phyloP scores from a whole-genome alignment of 2,113 vertebrate species.

The Myrmecobius fasciatus region DNA sequence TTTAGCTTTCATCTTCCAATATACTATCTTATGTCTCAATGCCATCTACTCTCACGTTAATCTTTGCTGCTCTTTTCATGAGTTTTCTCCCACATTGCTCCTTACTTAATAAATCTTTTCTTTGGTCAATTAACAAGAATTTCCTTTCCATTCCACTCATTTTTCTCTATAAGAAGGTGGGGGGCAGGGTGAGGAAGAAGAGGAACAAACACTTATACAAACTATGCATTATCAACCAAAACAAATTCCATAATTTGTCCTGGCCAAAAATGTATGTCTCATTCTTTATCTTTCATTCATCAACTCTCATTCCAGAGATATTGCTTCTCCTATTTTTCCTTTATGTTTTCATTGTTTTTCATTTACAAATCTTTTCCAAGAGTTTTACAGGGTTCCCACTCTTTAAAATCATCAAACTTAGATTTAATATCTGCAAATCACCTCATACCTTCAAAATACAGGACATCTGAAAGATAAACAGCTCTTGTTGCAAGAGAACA shows the following conservation, averaged over 20 bases:
- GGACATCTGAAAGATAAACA: no score
- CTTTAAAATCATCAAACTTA: neutral
- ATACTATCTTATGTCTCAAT: neutral
- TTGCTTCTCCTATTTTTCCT: neutral
- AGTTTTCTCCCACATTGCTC: neutral
- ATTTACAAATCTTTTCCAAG: neutral
- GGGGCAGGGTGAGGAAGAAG: no score
- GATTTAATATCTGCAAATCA: neutral
- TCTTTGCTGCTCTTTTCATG: neutral
- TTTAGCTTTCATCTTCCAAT: neutral
- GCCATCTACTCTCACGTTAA: neutral
- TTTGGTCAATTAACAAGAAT: neutral
- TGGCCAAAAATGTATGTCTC: neutral
- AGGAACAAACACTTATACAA: neutral
- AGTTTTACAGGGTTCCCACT: neutral
- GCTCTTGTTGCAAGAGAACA: no score
- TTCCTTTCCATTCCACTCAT: neutral
- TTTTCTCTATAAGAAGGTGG: neutral
- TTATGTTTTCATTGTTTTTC: neutral
- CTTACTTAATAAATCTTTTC: neutral
- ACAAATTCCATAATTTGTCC: neutral
- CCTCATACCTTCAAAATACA: neutral
- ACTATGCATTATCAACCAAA: neutral
- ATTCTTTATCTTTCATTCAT: neutral
- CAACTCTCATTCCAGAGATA: neutral